Percentiles rank a stretch among this genome's conserved stretches.
These are phyloP conservation scores for Motacilla tschutschensis DNA, from an alignment of 2,113 vertebrate species.

Conservation along the genomic window DNA sequence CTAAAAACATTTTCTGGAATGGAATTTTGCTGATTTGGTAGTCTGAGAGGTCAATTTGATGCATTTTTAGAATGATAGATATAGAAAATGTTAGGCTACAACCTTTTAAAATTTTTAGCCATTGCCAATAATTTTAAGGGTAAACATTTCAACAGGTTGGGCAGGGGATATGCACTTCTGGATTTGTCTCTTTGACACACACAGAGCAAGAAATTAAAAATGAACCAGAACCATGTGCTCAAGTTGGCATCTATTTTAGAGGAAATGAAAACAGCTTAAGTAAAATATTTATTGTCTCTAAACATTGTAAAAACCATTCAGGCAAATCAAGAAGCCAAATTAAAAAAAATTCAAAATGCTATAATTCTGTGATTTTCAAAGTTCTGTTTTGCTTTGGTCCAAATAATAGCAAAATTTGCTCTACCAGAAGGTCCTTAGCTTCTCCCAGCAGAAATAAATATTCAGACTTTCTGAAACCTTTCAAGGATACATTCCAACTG, in stretches of 20 bases:
- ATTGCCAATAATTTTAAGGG: neutral
- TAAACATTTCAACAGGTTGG: neutral
- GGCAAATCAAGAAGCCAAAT: neutral
- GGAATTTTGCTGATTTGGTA: neutral
- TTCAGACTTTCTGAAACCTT: neutral
- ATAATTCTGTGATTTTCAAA: neutral
- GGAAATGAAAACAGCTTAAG: neutral
- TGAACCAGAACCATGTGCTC: conserved; percentile 4
- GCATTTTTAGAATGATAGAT: neutral
- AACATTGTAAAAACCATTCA: neutral
- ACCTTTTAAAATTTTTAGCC: neutral
- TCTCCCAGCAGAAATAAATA: neutral
- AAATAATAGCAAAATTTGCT: neutral
- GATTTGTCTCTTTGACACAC: conserved; percentile 39
- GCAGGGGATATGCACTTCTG: conserved; percentile 7
- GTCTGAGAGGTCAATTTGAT: neutral
- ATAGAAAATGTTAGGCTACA: neutral
- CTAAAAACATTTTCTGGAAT: neutral
- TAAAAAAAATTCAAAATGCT: neutral
- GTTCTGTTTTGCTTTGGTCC: neutral
- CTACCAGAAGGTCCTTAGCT: neutral
- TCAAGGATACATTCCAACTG: neutral
- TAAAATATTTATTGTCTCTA: neutral
- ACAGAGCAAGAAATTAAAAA: conserved; percentile 22
- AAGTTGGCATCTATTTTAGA: neutral